Evolutionary conservation across 2,113 vertebrate species (phyloP), one percentile per base, ranked within the genome.

Genomic region (Ochotona curzoniae): DNA sequence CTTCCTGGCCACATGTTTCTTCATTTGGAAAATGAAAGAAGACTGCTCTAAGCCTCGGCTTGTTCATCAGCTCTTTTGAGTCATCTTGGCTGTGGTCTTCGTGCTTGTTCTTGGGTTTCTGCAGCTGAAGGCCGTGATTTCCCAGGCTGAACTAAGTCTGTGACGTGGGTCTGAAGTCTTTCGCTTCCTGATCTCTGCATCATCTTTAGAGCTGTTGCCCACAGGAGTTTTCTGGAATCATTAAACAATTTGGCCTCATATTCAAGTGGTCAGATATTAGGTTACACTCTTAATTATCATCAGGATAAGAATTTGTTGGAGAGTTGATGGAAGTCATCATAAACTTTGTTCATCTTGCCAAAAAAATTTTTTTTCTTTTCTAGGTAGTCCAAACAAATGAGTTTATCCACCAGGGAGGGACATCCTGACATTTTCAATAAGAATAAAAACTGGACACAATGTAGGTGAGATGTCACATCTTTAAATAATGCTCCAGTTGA

Each of bases 1-100:
- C 71, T 89, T 95, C 91, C 84, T 84, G 60, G 89, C 44, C 71
- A 89, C 49, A 70, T 8, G 79, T 79, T 83, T 89, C 91, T 91
- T 89, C 87, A 21, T 80, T 60, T 86, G 71, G 80, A 93, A 93
- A 90, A 79, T 2, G 30, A 26, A 47, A 13, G 23, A 88, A 73
- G 49, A 2, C 44, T 70, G 23, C 26, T 70, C 35, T 86, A 83
- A 87, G 76, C 60, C 75, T 66, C 83, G 90, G 35, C 21, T 38
- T 54, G 79, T 69, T 85, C 38, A 73, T 60, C 85, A 71, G 30
- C 61, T 80, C 17, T 93, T 67, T 80, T 54, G 63, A 83, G 7
- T 91, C 60, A 75, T 75, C 49, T 83, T 25, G 11, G 38, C 6
- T 35, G 51, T 10, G 44, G 35, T 47, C 49, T n/a, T 28, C 73